phyloP scores from a whole-genome alignment of 2,888 invertebrate genomes.

The Aphelenchoides bicaudatus region DNA sequence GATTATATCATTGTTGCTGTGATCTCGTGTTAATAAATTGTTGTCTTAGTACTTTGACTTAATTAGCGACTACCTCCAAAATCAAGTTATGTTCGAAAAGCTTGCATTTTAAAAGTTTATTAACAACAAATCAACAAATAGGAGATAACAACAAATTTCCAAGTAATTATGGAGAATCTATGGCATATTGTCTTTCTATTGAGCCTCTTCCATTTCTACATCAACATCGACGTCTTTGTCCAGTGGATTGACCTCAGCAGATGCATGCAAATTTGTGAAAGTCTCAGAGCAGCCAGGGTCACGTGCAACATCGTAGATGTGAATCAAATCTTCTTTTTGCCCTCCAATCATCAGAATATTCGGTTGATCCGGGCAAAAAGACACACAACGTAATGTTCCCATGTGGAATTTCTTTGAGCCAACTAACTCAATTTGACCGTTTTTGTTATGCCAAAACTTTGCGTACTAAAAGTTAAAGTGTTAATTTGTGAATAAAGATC shows the following conservation, averaged over 20 bases:
- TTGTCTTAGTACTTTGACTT: no score
- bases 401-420: conserved; percentile 39
- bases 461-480: conserved; percentile 39
- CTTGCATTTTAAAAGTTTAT: no score
- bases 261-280: conserved; percentile 26
- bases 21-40: no score
- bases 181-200: no score
- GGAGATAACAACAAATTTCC: no score
- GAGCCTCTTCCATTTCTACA: background rate
- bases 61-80: no score
- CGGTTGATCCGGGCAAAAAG: conserved; percentile 47
- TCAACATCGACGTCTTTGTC: background rate
- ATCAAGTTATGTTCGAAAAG: no score
- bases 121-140: no score
- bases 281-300: conserved; percentile 39
- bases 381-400: conserved; percentile 39
- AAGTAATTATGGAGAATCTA: no score
- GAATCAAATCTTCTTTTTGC: conserved; percentile 42
- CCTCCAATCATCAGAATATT: conserved; percentile 45
- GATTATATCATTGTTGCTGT: no score
- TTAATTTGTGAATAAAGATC: background rate
- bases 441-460: conserved; percentile 44
- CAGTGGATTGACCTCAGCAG: conserved; percentile 13
- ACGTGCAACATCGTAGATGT: conserved; percentile 45
- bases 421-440: conserved; percentile 34